A percentile compares a stretch with the other conserved stretches of the same genome.
Evolutionary conservation across 2,797 vertebrate genomes (phyloP).

Genomic region (Etheostoma nigrum): DNA sequence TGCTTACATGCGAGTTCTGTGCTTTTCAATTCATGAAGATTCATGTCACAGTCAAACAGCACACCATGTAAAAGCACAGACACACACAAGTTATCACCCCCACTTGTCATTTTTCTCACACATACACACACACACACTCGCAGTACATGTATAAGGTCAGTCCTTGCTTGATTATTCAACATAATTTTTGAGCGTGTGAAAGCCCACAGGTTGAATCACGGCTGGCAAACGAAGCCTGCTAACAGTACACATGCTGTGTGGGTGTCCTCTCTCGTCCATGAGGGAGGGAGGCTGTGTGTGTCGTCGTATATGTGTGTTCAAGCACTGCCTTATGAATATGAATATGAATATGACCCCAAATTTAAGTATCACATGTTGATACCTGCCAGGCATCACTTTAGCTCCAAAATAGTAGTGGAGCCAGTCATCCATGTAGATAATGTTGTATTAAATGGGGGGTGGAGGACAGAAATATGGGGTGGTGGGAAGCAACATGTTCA

Average conservation of each 20-base stretch:
- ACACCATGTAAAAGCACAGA: not conserved
- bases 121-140: constrained; percentile 22
- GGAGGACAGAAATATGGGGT: too few species aligned
- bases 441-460: constrained; percentile 6
- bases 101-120: not conserved
- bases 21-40: not conserved
- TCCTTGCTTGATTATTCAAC: constrained; percentile 47
- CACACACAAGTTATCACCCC: constrained; percentile 14
- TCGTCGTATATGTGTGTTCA: constrained; percentile 15
- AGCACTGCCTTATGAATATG: constrained; percentile 38
- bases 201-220: constrained; percentile 79
- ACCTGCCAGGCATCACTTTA: constrained; percentile 20
- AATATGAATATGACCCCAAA: constrained; percentile 15
- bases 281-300: constrained; percentile 41
- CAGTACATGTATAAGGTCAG: constrained; percentile 37
- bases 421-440: constrained; percentile 37
- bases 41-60: not conserved
- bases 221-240: constrained; percentile 64
- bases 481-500: constrained; percentile 39
- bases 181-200: constrained; percentile 57
- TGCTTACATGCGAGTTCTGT: not conserved
- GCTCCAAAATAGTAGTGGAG: constrained; percentile 24
- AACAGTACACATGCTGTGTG: constrained; percentile 80
- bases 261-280: constrained; percentile 71
- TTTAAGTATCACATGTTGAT: constrained; percentile 42